Percentiles rank a stretch among this genome's conserved stretches.
phyloP scores from a whole-genome alignment of 2,797 vertebrate genomes.

The Chaunax sp. region DNA sequence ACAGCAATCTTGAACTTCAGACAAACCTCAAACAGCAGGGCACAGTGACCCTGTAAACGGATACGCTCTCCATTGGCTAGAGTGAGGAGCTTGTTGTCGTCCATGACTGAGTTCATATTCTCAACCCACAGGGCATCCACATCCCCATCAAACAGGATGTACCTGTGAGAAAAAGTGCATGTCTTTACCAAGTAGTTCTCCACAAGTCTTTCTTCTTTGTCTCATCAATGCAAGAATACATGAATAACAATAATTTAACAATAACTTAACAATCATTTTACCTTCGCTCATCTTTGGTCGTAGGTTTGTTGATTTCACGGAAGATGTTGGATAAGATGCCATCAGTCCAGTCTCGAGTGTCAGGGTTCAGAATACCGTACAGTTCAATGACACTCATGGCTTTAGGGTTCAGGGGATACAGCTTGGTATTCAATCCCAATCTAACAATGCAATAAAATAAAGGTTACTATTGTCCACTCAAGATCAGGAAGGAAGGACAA shows the following conservation, averaged over 20 bases:
- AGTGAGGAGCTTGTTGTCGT: constrained; percentile 96
- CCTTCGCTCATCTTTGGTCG: constrained; percentile 94
- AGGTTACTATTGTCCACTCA: constrained; percentile 5
- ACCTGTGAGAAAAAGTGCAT: constrained; percentile 84
- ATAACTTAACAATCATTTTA: no score
- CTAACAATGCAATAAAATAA: constrained; percentile 72
- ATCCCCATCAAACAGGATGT: constrained; percentile 98
- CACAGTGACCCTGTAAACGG: constrained; percentile 92
- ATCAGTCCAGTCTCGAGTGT: constrained; percentile 95
- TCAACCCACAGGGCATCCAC: constrained; percentile 98
- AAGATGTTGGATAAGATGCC: constrained; percentile 99
- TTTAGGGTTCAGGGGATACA: constrained; percentile 94
- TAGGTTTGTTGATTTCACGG: constrained; percentile 94
- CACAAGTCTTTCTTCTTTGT: neutral
- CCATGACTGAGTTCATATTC: constrained; percentile 99
- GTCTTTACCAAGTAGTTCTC: no score
- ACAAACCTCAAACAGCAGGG: constrained; percentile 93
- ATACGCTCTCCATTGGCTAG: constrained; percentile 97
- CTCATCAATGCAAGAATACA: no score
- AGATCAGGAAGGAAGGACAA: constrained; percentile 1
- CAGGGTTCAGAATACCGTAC: constrained; percentile 93
- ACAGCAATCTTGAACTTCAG: constrained; percentile 9
- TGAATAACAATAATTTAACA: no score
- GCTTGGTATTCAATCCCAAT: constrained; percentile 89
- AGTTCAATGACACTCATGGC: constrained; percentile 95